Evolutionary conservation across 2,797 vertebrate genomes (phyloP).

Genomic region (Balearica regulorum): DNA sequence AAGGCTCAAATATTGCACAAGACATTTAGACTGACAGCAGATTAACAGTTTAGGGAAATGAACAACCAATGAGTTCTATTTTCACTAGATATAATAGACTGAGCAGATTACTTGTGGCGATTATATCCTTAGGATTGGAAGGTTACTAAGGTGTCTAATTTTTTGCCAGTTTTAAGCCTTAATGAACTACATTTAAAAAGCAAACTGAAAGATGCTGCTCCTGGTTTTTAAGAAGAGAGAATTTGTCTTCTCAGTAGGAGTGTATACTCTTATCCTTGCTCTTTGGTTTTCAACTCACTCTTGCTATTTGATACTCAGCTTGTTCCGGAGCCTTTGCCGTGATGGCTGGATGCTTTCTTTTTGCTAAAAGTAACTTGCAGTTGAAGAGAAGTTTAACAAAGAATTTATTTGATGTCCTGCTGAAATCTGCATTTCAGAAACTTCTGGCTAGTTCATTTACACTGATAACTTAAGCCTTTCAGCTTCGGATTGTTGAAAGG

Average conservation of each 20-base stretch:
- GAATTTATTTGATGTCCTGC: background rate
- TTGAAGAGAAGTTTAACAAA: background rate
- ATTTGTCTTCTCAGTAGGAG: background rate
- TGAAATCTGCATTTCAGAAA: background rate
- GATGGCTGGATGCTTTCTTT: background rate
- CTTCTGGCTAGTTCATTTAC: background rate
- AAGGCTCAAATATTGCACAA: slow-evolving; percentile 53
- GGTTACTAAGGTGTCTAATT: background rate
- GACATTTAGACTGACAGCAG: slow-evolving; percentile 34
- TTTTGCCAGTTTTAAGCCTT: background rate
- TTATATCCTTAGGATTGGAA: background rate
- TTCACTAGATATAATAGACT: background rate
- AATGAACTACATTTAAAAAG: background rate
- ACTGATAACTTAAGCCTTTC: background rate
- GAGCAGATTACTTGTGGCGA: background rate
- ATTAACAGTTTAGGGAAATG: slow-evolving; percentile 40
- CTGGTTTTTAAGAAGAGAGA: background rate
- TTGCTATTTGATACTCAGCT: background rate
- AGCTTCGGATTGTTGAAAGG: background rate
- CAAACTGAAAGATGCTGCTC: background rate
- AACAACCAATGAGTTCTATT: background rate
- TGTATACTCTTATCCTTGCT: background rate
- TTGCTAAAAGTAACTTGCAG: background rate
- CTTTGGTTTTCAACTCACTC: background rate
- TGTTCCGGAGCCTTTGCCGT: background rate